Base-by-base conservation (phyloP, 2,797 vertebrate species). In the Chloroceryle inda region DNA sequence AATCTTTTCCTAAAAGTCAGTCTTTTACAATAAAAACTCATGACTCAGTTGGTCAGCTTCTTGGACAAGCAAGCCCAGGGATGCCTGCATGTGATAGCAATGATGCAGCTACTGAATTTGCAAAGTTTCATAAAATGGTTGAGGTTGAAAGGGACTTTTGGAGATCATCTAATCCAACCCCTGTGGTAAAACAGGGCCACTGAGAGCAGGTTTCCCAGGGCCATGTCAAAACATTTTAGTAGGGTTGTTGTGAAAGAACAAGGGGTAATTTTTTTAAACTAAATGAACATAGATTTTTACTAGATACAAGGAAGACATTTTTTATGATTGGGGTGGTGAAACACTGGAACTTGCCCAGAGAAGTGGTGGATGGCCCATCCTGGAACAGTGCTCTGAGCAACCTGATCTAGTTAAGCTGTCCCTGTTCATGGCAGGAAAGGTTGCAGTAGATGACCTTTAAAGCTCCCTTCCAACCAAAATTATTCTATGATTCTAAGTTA, bases 361-460 rank as follows among this genome's bases (percentile, higher is more conserved):
- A 31, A 21, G 26, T 42, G 10, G 26, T 17, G 35, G 29, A 7
- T 55, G 21, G 3, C 4, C 10, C 8, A 29, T 55, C 17, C 19
- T 74, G 16, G 35, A 61, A 73, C 1, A 0, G 18, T 6, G 3
- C 15, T 58, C 59, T 76, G 21, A 80, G 44, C 11, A 68, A 9
- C 19, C 7, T 16, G 2, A 1, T 33, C 33, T 26, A 50, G 19
- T 14, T 29, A 68, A 40, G 18, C 29, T 20, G 8, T 12, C 11
- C 8, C 27, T 45, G 33, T 1, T 53, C 1, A 29, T 17, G 44
- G 11, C 16, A 35, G 21, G 3, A 16, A 22, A 1, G 1, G 1
- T 33, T 59, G 22, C 21, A 64, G 16, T 35, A 50, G 13, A 10
- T 61, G 20, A 50, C 11, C 10, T 53, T 68, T 59, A 84, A 87